Evolutionary conservation across 2,113 vertebrate species (phyloP).

Genomic region (Dendrocopos noguchii): DNA sequence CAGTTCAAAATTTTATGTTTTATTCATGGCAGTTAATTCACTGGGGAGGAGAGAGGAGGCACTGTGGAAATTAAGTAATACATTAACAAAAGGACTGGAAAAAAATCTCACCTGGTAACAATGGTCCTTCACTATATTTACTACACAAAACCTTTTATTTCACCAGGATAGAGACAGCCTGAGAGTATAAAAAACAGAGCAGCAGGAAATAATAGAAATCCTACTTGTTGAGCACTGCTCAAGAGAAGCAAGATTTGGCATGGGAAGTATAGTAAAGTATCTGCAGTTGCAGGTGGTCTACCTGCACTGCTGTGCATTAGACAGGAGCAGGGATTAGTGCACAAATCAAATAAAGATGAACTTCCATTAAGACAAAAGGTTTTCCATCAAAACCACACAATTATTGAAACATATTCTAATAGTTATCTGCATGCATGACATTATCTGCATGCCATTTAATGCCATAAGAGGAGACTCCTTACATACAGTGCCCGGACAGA

Average conservation of each 20-base stretch:
- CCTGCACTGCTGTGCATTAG: not conserved
- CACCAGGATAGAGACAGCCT: not conserved
- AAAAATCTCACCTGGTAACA: not conserved
- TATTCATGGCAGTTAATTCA: conserved; percentile 9
- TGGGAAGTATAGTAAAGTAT: not conserved
- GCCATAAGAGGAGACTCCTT: not conserved
- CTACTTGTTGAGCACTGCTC: not conserved
- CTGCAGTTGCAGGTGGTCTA: not conserved
- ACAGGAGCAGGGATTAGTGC: not conserved
- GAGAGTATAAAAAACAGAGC: not conserved
- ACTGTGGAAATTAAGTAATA: not conserved
- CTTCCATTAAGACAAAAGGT: not conserved
- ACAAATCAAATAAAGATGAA: not conserved
- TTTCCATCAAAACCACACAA: not conserved
- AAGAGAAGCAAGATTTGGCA: not conserved
- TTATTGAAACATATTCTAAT: not conserved
- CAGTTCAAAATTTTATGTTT: conserved; percentile 6
- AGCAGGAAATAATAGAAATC: not conserved
- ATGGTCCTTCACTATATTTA: not conserved
- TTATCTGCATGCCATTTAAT: not conserved
- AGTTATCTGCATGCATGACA: not conserved
- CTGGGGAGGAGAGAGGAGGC: not conserved
- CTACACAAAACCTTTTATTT: not conserved
- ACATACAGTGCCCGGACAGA: not conserved
- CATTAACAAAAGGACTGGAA: not conserved